These are phyloP conservation scores for Labeo calbasu DNA, from an alignment of 2,797 vertebrate species.

Conservation along the genomic window DNA sequence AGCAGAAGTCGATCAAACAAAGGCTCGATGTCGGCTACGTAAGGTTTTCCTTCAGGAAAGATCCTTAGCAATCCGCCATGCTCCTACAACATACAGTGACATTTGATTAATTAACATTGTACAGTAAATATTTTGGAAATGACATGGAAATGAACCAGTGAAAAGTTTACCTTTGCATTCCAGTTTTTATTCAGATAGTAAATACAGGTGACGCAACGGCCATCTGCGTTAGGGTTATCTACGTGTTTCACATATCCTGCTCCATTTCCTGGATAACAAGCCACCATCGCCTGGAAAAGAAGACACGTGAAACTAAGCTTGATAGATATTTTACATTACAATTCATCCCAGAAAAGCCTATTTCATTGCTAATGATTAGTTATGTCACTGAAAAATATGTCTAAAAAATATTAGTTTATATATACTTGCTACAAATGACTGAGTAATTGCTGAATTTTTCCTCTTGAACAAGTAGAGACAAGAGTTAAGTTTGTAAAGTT, in stretches of 20 bases:
- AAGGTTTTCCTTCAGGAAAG: constrained; percentile 90
- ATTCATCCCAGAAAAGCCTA: neutral
- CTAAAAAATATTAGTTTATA: neutral
- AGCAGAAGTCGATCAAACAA: constrained; percentile 92
- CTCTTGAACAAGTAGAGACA: neutral
- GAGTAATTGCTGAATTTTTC: neutral
- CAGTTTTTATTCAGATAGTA: constrained; percentile 98
- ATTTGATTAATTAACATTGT: neutral
- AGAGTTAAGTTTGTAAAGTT: neutral
- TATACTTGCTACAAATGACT: neutral
- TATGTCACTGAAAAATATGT: neutral
- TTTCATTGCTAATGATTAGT: neutral
- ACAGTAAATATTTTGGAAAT: neutral
- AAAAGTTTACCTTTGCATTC: constrained; percentile 75
- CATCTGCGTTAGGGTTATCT: constrained; percentile 92
- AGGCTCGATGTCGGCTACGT: constrained; percentile 88
- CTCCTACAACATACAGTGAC: constrained; percentile 70
- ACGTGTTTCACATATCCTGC: constrained; percentile 94
- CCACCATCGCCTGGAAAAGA: constrained; percentile 89
- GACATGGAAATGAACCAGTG: neutral
- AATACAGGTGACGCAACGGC: constrained; percentile 95
- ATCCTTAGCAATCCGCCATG: constrained; percentile 91
- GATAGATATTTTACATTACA: neutral
- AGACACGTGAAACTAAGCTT: constrained; percentile 20
- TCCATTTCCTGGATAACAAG: constrained; percentile 96